Evolutionary conservation across 2,888 invertebrate genomes (phyloP), one percentile per base, ranked within the genome.

Genomic region (Stomorhina lunata): DNA sequence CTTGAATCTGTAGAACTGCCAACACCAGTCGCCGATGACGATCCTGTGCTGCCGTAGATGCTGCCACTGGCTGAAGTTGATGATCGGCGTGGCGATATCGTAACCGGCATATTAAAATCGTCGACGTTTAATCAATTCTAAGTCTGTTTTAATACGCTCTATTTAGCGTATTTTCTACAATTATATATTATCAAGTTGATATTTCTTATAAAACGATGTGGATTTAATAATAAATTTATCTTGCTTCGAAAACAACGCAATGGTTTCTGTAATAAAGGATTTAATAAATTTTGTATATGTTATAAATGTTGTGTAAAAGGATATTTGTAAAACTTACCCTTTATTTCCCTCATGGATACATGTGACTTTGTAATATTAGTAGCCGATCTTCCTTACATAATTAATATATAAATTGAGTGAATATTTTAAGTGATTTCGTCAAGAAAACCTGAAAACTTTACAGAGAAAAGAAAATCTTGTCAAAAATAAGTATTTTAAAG

Each of bases 11-110:
- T 45, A n/a, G 85, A 69, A 50, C 85, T 78, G 68, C 84, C 82
- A 71, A 85, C 86, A 85, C 85, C 85, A 78, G 87, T 85, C 85
- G 87, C 87, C 85, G 89, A 86, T 82, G 90, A 87, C 84, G 89
- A 86, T 83, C 89, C 87, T 84, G 91, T 87, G 86, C 91, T 89
- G 88, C 90, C 88, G 88, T 90, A 91, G 69, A 90, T 88, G 88
- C 89, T 90, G 87, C 90, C 89, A 88, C 90, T 89, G 86, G 88
- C 88, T 87, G 90, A 89, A 86, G 89, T 87, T 87, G 91, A 89
- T 86, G 90, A 90, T 88, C 91, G 88, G 88, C 91, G 88, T 85
- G 91, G 89, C 88, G 91, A 91, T 88, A 91, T 90, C 88, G 75
- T 57, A 55, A 91, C 91, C 90, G 91, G 91, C 91, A 91, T 91